phyloP scores from a whole-genome alignment of 2,113 vertebrate genomes.

The Ancistrus triradiatus region DNA sequence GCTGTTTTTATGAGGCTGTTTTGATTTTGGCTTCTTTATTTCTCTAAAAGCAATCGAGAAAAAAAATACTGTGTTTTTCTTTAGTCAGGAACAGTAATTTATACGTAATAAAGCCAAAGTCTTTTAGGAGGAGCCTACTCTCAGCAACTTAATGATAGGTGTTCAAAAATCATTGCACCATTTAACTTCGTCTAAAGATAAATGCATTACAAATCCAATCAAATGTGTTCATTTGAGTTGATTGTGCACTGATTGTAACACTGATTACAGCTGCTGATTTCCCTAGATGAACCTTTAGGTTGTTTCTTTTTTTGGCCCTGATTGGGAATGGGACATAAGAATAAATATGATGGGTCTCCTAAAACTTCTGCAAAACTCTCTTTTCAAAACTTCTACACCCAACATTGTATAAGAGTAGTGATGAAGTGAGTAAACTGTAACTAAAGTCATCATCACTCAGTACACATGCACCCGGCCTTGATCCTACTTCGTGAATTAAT shows the following conservation, averaged over 20 bases:
- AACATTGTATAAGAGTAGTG: too few species aligned
- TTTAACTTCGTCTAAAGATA: constrained; percentile 13
- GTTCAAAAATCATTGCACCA: constrained; percentile 12
- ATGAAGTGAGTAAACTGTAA: too few species aligned
- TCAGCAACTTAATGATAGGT: background rate
- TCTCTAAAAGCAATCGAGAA: constrained; percentile 16
- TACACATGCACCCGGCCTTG: too few species aligned
- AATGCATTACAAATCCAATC: constrained; percentile 34
- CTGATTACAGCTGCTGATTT: constrained; percentile 24
- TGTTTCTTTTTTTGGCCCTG: too few species aligned
- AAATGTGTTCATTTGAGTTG: constrained; percentile 32
- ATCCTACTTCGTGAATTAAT: too few species aligned
- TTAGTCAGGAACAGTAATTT: background rate
- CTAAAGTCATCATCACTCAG: too few species aligned
- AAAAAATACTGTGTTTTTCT: too few species aligned
- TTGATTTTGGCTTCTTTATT: constrained; percentile 32
- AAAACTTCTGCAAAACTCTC: too few species aligned
- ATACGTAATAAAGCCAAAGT: background rate
- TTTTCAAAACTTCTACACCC: too few species aligned
- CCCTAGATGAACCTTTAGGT: constrained; percentile 16
- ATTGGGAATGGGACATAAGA: too few species aligned
- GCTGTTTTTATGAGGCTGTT: constrained; percentile 18
- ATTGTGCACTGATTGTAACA: constrained; percentile 28
- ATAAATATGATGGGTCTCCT: too few species aligned
- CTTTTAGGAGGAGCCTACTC: background rate